Evolutionary conservation across 2,113 vertebrate species (phyloP), one percentile per base, ranked within the genome.

Genomic region (Australoheros scitulus): DNA sequence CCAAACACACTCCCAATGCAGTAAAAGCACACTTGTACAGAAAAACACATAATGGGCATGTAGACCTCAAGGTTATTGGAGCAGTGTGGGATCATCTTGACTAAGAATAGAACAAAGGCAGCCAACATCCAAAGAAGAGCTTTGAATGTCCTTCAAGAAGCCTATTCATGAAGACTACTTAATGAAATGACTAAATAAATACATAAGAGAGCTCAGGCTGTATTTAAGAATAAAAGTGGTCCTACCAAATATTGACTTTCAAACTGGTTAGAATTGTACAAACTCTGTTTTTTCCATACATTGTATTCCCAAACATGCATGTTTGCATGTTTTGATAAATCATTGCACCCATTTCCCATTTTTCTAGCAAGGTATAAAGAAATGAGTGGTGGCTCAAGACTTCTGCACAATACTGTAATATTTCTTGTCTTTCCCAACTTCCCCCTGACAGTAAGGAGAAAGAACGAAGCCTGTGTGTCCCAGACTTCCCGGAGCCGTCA

Each of bases 401-500:
- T 68, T 68, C 41, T 68, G 41, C 22, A 50, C 15, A 50, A 14
- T 47, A 70, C 17, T 70, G 3, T 29, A 70, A 24, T 70, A 34
- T 55, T 2, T 55, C 50, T 10, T 32, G 61, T 61, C 13, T 60
- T 60, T 52, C 38, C 74, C 24, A 2, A 13, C 52, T 0, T 57
- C 59, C 76, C 20, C 34, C 61, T 36, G 15, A 5, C 93, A 99
- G 97, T 7, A 95, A 97, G 88, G 95, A 97, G 20, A 90, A 94
- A 1, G 94, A 97, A 57, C 95, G 96, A n/a, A 97, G 96, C 76
- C 91, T 99, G 4, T 98, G 98, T 61, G 95, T 99, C 61, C 97
- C 97, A 0, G 96, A 98, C 91, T 99, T 99, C 86, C 98, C 98
- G 0, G 97, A 99, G 87, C 98, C 98, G 0, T 96, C 98, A 5